Conservation (phyloP, 1,140 invertebrate genomes). For the Sipha flava region DNA sequence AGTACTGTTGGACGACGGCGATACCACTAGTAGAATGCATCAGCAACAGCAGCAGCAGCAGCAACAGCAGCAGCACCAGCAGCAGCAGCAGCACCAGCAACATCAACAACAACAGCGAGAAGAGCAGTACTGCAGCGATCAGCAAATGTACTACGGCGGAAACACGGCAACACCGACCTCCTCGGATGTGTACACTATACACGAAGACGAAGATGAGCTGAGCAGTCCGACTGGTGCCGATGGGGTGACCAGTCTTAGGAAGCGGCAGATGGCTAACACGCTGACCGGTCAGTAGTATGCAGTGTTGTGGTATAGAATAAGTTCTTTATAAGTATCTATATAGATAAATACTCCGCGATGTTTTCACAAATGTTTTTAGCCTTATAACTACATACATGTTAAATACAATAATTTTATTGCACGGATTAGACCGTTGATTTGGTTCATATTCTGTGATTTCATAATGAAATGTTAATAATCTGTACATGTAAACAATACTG, state of each 20-base stretch:
- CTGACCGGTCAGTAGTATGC: not conserved
- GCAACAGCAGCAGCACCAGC: slow-evolving; percentile 24
- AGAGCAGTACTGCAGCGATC: slow-evolving; percentile 17
- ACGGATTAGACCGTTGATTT: no score
- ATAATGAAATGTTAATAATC: no score
- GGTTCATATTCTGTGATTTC: no score
- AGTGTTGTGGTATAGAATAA: no score
- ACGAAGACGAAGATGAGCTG: slow-evolving; percentile 50
- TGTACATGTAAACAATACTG: no score
- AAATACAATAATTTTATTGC: no score
- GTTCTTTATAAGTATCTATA: no score
- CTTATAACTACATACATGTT: no score
- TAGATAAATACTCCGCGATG: no score
- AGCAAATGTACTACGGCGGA: slow-evolving; percentile 45
- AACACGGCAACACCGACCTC: slow-evolving; percentile 42
- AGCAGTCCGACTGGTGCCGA: slow-evolving; percentile 47
- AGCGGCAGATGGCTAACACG: slow-evolving; percentile 38
- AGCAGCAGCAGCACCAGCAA: slow-evolving; percentile 22
- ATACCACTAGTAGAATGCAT: not conserved
- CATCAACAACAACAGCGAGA: no score
- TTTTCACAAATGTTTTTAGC: no score
- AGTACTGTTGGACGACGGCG: not conserved
- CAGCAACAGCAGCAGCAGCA: slow-evolving; percentile 33
- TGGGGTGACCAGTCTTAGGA: slow-evolving; percentile 46
- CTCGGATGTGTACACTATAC: slow-evolving; percentile 49